Evolutionary conservation across 2,888 invertebrate genomes (phyloP).

Genomic region (Lepidochrysops patricia): DNA sequence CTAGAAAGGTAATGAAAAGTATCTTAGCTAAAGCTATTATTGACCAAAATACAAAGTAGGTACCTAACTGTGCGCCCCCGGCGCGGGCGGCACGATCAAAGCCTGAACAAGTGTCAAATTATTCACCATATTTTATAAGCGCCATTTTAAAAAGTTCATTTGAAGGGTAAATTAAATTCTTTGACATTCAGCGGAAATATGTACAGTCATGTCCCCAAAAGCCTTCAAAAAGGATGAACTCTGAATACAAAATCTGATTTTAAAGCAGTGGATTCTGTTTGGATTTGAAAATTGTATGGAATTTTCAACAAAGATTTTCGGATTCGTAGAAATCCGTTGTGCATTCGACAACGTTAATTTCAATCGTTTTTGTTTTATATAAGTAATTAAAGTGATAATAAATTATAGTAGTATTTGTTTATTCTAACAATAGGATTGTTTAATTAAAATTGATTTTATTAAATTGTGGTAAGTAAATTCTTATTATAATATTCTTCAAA

Average conservation of each 20-base stretch:
- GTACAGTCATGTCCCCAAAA: constrained; percentile 2
- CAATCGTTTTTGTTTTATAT: too few relatives aligned
- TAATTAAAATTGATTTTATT: too few relatives aligned
- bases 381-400: not conserved
- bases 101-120: constrained; percentile 24
- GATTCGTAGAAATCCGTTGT: not conserved
- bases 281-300: not conserved
- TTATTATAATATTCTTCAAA: too few relatives aligned
- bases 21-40: too few relatives aligned
- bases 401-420: not conserved
- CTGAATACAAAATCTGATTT: not conserved
- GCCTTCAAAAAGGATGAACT: not conserved
- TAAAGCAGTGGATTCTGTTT: not conserved
- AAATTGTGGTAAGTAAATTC: too few relatives aligned
- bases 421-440: too few relatives aligned
- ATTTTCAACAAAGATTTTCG: not conserved
- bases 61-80: not conserved
- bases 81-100: constrained; percentile 19
- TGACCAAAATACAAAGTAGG: not conserved
- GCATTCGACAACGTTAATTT: not conserved
- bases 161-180: constrained; percentile 9
- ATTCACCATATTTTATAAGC: constrained; percentile 20
- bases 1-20: too few relatives aligned
- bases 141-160: constrained; percentile 12
- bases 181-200: not conserved